These are phyloP conservation scores for Dendrolimus punctatus DNA, from an alignment of 1,140 invertebrate species.

Conservation along the genomic window DNA sequence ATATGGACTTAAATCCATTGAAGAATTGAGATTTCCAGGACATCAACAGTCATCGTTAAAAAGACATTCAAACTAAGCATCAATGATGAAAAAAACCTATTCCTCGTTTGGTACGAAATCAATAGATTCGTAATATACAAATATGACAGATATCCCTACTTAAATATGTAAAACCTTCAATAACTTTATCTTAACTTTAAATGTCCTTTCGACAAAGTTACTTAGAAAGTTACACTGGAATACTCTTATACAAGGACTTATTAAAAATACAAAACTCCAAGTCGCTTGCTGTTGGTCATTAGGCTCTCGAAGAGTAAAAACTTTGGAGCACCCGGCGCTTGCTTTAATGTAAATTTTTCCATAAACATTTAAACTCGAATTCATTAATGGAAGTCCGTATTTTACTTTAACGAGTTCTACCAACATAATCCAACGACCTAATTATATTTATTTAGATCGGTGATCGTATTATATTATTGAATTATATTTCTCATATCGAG, in stretches of 20 bases:
- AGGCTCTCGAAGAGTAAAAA: constrained; percentile 12
- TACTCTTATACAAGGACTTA: constrained; percentile 13
- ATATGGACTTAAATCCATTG: too few relatives aligned
- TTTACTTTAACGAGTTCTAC: constrained; percentile 4
- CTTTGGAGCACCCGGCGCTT: constrained; percentile 12
- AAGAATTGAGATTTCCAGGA: too few relatives aligned
- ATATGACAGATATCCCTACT: constrained; percentile 2
- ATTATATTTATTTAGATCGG: too few relatives aligned
- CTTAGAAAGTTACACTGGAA: constrained; percentile 3
- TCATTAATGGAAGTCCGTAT: constrained; percentile 13
- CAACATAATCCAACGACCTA: too few relatives aligned
- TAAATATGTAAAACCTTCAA: too few relatives aligned
- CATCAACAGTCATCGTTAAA: too few relatives aligned
- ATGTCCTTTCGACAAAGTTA: constrained; percentile 10
- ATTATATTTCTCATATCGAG: too few relatives aligned
- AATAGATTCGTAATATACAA: too few relatives aligned
- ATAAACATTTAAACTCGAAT: constrained; percentile 13
- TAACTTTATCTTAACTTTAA: neutral
- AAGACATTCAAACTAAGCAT: too few relatives aligned
- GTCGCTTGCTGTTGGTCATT: constrained; percentile 14
- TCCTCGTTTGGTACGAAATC: too few relatives aligned
- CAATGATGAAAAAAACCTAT: too few relatives aligned
- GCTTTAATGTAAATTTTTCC: constrained; percentile 16
- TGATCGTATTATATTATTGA: too few relatives aligned
- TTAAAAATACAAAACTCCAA: constrained; percentile 21